A percentile compares a stretch with the other conserved stretches of the same genome.
phyloP scores from a whole-genome alignment of 1,140 invertebrate species.

The Melipona quadrifasciata region DNA sequence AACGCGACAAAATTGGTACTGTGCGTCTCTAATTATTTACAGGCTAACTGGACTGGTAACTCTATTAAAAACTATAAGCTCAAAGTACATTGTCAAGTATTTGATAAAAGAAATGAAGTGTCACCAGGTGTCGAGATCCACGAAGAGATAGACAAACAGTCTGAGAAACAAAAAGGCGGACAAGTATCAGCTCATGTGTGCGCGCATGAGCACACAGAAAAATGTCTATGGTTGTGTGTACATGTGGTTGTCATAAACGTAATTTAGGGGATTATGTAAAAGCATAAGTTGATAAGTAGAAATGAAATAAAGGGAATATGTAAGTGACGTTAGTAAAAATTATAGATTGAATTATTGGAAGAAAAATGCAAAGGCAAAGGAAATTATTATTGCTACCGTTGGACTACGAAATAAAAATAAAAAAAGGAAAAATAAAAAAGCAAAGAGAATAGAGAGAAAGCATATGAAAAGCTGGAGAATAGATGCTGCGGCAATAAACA shows the following conservation, averaged over 20 bases:
- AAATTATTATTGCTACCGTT: background rate
- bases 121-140: background rate
- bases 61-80: background rate
- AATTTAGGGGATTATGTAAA: too few relatives aligned
- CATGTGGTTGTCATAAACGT: background rate
- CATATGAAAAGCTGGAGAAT: background rate
- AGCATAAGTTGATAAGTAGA: background rate
- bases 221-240: conserved; percentile 9
- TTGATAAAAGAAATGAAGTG: background rate
- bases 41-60: background rate
- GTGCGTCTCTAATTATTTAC: background rate
- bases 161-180: background rate
- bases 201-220: background rate
- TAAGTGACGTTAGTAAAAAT: background rate
- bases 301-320: background rate
- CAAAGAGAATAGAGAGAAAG: conserved; percentile 1
- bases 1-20: background rate
- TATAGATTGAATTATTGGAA: background rate
- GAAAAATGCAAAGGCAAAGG: conserved; percentile 19
- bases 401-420: background rate
- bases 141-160: background rate
- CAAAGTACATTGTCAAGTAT: background rate
- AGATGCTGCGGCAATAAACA: conserved; percentile 42
- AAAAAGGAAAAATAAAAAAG: background rate
- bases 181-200: conserved; percentile 2